Conservation (phyloP, 1,140 invertebrate species). For the Stegodyphus mimosarum region DNA sequence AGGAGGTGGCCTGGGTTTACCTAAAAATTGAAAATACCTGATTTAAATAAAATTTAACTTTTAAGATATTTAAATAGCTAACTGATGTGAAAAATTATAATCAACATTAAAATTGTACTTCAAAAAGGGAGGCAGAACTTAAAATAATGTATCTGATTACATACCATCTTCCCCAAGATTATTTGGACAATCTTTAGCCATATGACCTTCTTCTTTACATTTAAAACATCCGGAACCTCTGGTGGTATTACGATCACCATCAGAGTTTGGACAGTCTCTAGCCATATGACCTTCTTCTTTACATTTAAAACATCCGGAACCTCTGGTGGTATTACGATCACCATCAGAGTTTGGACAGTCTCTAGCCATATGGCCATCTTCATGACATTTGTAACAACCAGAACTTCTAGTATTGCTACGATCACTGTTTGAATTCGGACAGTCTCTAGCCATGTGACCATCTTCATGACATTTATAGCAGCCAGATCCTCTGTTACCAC, state of each 20-base stretch:
- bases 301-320: conserved; percentile 65
- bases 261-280: no score
- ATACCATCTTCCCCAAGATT: conserved; percentile 56
- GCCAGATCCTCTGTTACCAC: conserved; percentile 41
- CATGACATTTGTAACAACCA: conserved; percentile 60
- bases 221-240: conserved; percentile 61
- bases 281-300: conserved; percentile 66
- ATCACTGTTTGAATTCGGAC: conserved; percentile 59
- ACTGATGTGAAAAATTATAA: conserved; percentile 3
- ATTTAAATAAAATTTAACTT: background rate
- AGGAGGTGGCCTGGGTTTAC: conserved; percentile 51
- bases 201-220: conserved; percentile 62
- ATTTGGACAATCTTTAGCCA: conserved; percentile 64
- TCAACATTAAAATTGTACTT: background rate
- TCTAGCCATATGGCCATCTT: conserved; percentile 63
- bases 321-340: no score
- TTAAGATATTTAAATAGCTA: background rate
- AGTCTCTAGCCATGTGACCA: conserved; percentile 64
- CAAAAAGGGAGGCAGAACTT: background rate
- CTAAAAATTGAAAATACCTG: conserved; percentile 14
- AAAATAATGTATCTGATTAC: background rate
- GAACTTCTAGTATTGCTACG: conserved; percentile 13
- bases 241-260: no score
- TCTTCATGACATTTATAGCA: conserved; percentile 62
- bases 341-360: conserved; percentile 62